These are phyloP conservation scores for Coregonus clupeaformis DNA, from an alignment of 2,113 vertebrate species.

Conservation along the genomic window DNA sequence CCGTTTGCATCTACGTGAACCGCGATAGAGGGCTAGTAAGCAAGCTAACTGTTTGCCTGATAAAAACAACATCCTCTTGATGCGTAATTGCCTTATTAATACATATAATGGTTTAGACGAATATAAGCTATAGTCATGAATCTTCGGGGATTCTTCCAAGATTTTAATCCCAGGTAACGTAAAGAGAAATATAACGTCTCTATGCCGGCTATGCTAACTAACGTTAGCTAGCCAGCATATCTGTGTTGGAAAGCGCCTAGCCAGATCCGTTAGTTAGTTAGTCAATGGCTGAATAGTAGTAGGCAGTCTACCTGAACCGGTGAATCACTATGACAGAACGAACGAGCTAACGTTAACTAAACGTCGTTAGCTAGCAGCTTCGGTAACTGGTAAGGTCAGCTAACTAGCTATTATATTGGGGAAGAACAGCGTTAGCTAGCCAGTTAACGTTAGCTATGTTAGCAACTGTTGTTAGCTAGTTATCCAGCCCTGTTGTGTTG, in stretches of 20 bases:
- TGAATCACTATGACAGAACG: no score
- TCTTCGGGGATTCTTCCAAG: conserved; percentile 93
- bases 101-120: conserved; percentile 30
- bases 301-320: no score
- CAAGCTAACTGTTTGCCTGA: neutral
- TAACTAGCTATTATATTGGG: no score
- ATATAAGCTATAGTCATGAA: conserved; percentile 77
- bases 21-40: neutral
- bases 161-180: conserved; percentile 94
- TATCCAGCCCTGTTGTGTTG: neutral
- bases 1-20: neutral
- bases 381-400: no score
- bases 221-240: no score
- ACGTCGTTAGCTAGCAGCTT: no score
- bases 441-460: no score
- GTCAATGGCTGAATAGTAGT: no score
- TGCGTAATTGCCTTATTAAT: neutral
- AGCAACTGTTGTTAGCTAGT: neutral
- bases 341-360: no score
- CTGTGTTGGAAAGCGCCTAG: no score
- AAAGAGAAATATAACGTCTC: neutral
- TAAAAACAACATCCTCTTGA: neutral
- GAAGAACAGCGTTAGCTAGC: no score
- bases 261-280: no score
- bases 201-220: neutral